phyloP scores from a whole-genome alignment of 2,797 vertebrate genomes.

The Myiotriccus ornatus region DNA sequence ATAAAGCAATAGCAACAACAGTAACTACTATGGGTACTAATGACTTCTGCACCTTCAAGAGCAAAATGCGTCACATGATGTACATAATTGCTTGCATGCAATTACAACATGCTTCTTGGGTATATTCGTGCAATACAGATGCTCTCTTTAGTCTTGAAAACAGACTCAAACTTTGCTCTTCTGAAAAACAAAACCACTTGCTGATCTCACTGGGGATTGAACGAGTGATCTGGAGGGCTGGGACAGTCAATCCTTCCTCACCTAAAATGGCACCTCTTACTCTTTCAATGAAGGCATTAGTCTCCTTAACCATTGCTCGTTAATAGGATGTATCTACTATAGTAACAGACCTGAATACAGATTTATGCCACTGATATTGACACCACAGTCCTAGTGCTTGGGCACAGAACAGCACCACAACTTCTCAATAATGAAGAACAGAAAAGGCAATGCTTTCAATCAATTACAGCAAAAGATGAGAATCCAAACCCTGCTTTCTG shows the following conservation, averaged over 20 bases:
- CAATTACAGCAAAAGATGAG: not conserved
- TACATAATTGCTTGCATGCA: not conserved
- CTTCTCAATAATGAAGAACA: not conserved
- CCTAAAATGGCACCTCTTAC: not conserved
- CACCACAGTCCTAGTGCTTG: not conserved
- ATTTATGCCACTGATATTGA: not conserved
- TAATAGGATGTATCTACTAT: not conserved
- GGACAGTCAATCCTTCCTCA: not conserved
- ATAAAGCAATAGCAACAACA: not conserved
- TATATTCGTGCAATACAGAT: not conserved
- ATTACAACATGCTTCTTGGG: rapidly evolving
- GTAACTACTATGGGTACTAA: not conserved
- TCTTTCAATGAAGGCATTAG: not conserved
- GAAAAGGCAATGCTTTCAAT: not conserved
- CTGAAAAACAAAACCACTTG: not conserved
- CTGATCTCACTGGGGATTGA: not conserved
- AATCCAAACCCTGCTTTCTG: not conserved
- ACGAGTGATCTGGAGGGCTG: not conserved
- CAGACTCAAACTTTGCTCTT: not conserved
- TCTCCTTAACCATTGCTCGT: not conserved
- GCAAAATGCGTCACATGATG: rapidly evolving
- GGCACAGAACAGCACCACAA: not conserved
- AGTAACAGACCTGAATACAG: not conserved
- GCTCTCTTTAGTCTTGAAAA: not conserved
- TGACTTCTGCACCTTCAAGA: not conserved